A percentile compares a stretch with the other conserved stretches of the same genome.
phyloP scores from a whole-genome alignment of 2,888 invertebrate species.

The Sarcophaga subvicina region DNA sequence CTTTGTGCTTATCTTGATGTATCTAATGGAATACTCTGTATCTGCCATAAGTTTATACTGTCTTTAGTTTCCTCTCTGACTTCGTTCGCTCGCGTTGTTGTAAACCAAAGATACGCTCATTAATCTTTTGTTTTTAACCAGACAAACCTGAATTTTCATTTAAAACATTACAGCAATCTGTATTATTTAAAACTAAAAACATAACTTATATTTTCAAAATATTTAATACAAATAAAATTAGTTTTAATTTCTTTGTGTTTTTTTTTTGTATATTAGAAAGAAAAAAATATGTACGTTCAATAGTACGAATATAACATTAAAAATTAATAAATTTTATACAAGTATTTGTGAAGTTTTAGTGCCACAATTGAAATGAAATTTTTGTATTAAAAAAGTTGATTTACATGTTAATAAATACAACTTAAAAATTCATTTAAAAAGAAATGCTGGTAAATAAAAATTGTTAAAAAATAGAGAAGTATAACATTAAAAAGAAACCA shows the following conservation, averaged over 20 bases:
- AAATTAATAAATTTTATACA: background rate
- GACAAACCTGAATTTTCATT: conserved; percentile 59
- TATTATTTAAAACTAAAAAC: conserved; percentile 24
- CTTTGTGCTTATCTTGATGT: conserved; percentile 3
- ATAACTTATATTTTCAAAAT: background rate
- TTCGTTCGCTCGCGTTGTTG: conserved; percentile 52
- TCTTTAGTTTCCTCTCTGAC: conserved; percentile 59
- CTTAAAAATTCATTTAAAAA: background rate
- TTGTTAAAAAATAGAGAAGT: background rate
- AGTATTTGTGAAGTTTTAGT: background rate
- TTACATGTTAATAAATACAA: background rate
- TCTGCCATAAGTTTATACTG: conserved; percentile 42
- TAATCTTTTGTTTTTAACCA: conserved; percentile 22
- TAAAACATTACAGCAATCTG: conserved; percentile 50
- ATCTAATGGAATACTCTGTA: conserved; percentile 37
- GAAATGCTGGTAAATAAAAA: background rate
- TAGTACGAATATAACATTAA: background rate
- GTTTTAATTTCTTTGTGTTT: conserved; percentile 11
- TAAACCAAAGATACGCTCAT: conserved; percentile 24
- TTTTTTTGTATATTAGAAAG: background rate
- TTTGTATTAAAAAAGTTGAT: background rate
- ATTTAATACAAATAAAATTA: background rate
- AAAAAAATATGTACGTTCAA: background rate
- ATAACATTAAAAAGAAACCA: background rate
- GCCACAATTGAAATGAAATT: background rate